phyloP scores from a whole-genome alignment of 2,797 vertebrate species.

The Chrysocyon brachyurus region DNA sequence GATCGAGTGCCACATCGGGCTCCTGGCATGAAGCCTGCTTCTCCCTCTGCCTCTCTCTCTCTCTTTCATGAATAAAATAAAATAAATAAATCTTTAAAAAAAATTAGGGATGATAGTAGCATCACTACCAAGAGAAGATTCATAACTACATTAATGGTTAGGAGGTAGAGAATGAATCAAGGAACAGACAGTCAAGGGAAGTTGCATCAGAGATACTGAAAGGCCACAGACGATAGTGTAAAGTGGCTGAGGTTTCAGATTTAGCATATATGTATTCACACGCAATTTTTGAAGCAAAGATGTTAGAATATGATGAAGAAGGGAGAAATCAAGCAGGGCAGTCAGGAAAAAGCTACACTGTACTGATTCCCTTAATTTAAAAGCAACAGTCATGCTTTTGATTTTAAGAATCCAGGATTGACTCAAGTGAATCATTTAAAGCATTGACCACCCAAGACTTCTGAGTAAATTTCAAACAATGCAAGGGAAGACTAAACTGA shows the following conservation, averaged over 20 bases:
- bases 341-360: background rate
- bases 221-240: background rate
- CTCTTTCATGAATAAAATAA: too few relatives aligned
- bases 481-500: background rate
- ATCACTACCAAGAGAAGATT: background rate
- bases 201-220: background rate
- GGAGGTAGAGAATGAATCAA: background rate
- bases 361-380: background rate
- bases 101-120: background rate
- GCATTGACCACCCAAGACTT: background rate
- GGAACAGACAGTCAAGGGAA: background rate
- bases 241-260: background rate
- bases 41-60: too few relatives aligned
- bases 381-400: background rate
- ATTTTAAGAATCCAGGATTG: slow-evolving; percentile 20
- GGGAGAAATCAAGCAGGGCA: too few relatives aligned
- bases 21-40: too few relatives aligned
- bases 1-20: too few relatives aligned
- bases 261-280: background rate
- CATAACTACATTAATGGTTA: background rate
- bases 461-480: background rate
- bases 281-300: background rate
- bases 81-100: too few relatives aligned
- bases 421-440: slow-evolving; percentile 1
- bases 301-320: background rate